These are phyloP conservation scores for Papilio demoleus DNA, from an alignment of 2,888 invertebrate genomes.

Conservation along the genomic window DNA sequence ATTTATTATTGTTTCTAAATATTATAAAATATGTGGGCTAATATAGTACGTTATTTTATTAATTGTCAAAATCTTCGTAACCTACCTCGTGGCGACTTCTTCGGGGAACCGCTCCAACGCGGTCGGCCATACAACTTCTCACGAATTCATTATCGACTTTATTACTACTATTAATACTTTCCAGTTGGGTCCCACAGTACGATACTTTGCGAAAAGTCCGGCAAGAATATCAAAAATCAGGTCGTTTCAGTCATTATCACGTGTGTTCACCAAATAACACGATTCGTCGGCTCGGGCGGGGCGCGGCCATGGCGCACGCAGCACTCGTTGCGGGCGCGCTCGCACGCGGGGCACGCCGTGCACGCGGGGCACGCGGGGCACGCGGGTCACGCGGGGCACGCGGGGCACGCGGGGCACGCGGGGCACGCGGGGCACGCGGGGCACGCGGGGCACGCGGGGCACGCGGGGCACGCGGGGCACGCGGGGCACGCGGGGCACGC, in stretches of 20 bases:
- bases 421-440: too few relatives aligned
- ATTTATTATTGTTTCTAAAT: not conserved
- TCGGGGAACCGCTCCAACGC: not conserved
- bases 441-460: too few relatives aligned
- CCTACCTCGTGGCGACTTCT: constrained; percentile 8
- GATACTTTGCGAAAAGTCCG: constrained; percentile 56
- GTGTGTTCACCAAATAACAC: constrained; percentile 36
- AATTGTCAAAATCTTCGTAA: too few relatives aligned
- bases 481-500: too few relatives aligned
- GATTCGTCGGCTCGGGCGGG: constrained; percentile 21
- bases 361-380: constrained; percentile 36
- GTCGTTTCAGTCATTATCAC: constrained; percentile 43
- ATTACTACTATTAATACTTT: constrained; percentile 56
- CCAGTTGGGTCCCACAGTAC: constrained; percentile 71
- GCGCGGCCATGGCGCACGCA: not conserved
- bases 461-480: too few relatives aligned
- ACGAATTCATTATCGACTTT: constrained; percentile 43
- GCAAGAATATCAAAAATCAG: constrained; percentile 63
- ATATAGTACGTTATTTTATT: too few relatives aligned
- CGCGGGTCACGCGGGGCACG: too few relatives aligned
- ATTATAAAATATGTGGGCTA: too few relatives aligned
- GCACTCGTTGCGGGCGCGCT: not conserved
- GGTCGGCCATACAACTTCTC: constrained; percentile 31
- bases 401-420: constrained; percentile 75
- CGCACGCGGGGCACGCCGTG: not conserved